These are phyloP conservation scores for Diprion similis DNA, from an alignment of 1,140 invertebrate species.

Conservation along the genomic window DNA sequence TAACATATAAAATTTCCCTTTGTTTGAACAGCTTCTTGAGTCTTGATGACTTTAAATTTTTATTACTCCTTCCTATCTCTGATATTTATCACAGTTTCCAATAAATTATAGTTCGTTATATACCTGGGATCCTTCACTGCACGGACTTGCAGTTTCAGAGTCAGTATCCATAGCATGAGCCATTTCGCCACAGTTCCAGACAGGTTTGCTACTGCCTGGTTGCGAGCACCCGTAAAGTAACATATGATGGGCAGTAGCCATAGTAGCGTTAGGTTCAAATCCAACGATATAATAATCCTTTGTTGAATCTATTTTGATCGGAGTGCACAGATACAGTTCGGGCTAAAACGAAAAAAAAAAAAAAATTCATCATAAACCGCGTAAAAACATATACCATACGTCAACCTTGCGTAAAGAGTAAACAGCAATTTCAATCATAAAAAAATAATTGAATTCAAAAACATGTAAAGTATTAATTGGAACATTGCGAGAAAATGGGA, in stretches of 20 bases:
- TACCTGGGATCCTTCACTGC: constrained; percentile 75
- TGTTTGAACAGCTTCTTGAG: too few relatives aligned
- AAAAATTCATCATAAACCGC: too few relatives aligned
- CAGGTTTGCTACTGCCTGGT: constrained; percentile 79
- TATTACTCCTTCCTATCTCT: too few relatives aligned
- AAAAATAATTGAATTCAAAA: too few relatives aligned
- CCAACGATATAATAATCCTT: constrained; percentile 84
- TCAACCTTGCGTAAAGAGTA: too few relatives aligned
- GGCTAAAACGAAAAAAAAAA: constrained; percentile 67
- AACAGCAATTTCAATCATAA: too few relatives aligned
- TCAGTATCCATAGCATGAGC: constrained; percentile 56
- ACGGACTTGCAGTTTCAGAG: constrained; percentile 69
- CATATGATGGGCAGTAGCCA: constrained; percentile 94
- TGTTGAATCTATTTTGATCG: constrained; percentile 75
- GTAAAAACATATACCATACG: too few relatives aligned
- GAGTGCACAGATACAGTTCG: constrained; percentile 86
- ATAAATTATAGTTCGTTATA: not conserved
- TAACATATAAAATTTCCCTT: constrained; percentile 16
- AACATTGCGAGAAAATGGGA: not conserved
- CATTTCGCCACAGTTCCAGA: constrained; percentile 97
- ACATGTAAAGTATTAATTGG: not conserved
- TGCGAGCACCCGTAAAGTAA: constrained; percentile 90
- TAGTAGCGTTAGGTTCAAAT: constrained; percentile 92
- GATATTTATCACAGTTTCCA: too few relatives aligned
- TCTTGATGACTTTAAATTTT: too few relatives aligned